phyloP scores from a whole-genome alignment of 2,113 vertebrate species.

The Crocuta crocuta region DNA sequence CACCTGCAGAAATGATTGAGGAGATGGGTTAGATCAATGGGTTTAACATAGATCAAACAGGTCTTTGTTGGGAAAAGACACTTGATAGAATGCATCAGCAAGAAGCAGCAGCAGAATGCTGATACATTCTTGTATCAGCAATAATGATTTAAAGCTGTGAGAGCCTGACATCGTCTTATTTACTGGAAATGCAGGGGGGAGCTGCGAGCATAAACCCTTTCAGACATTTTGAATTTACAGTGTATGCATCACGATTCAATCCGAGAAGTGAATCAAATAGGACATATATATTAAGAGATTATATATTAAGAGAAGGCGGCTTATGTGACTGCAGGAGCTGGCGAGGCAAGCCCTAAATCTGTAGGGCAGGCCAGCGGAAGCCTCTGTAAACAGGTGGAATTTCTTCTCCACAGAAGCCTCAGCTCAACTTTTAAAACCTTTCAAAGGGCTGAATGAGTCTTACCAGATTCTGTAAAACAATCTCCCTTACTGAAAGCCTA shows the following conservation, averaged over 20 bases:
- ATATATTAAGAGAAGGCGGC: neutral
- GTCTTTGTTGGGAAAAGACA: neutral
- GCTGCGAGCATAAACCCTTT: neutral
- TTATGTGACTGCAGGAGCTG: neutral
- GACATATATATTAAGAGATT: neutral
- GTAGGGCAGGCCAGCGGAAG: neutral
- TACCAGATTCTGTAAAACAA: neutral
- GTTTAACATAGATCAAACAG: neutral
- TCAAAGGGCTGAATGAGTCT: neutral
- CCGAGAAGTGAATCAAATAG: neutral
- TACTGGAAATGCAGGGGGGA: neutral
- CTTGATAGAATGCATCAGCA: neutral
- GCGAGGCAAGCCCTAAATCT: neutral
- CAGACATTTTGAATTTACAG: constrained; percentile 2
- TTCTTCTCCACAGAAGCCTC: neutral
- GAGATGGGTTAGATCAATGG: neutral
- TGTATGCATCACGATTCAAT: neutral
- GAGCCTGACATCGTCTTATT: neutral
- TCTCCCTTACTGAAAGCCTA: neutral
- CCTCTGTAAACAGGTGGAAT: neutral
- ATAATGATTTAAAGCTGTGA: neutral
- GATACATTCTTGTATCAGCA: neutral
- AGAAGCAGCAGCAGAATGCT: neutral
- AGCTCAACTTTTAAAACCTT: neutral
- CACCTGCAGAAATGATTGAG: neutral